Conservation (phyloP, 2,113 vertebrate genomes). For the Cyphomyrus discorhynchus region DNA sequence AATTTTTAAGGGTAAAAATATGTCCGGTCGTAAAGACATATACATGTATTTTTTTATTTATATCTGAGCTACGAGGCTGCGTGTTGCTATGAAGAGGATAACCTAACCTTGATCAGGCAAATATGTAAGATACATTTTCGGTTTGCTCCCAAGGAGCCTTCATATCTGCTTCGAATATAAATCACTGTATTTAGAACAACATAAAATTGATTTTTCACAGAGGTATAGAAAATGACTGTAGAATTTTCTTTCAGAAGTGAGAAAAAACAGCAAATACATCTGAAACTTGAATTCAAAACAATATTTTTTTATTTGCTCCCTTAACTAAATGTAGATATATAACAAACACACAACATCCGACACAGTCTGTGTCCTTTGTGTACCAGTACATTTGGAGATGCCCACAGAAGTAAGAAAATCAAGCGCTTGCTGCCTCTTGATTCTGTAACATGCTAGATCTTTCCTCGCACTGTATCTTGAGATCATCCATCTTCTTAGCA, state of each 20-base stretch:
- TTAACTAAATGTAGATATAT: neutral
- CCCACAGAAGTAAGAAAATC: neutral
- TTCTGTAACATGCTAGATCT: neutral
- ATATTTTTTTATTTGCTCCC: neutral
- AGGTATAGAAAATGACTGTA: neutral
- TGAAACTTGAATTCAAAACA: neutral
- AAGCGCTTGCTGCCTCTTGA: neutral
- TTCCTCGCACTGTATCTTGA: neutral
- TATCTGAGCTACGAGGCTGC: neutral
- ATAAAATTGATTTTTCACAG: neutral
- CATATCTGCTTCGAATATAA: neutral
- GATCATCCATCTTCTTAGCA: neutral
- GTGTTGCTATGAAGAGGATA: neutral
- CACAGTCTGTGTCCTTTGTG: neutral
- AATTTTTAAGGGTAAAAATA: neutral
- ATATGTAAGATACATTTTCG: neutral
- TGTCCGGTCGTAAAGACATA: neutral
- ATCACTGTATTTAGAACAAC: neutral
- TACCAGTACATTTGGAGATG: neutral
- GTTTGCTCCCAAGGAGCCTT: neutral
- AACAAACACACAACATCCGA: neutral
- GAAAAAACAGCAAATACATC: neutral
- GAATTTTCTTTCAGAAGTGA: neutral
- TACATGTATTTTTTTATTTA: too few species aligned
- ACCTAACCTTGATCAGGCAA: neutral